Base-by-base conservation (phyloP, 1,140 invertebrate genomes). In the Eueides isabella region DNA sequence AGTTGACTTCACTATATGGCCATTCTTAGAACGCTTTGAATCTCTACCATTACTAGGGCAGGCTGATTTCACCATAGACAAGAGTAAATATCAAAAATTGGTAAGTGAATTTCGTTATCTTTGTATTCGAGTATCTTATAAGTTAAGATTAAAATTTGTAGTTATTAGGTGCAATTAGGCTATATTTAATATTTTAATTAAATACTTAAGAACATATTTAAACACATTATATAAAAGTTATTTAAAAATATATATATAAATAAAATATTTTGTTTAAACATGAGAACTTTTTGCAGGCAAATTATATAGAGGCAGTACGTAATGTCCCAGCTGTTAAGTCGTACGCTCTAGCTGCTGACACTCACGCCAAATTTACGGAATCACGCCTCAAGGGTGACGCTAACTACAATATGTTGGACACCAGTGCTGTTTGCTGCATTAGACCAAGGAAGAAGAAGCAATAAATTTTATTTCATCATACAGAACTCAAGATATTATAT, bases 1-100 rank as follows among this genome's bases (percentile, higher is more conserved):
- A 94, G 92, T 97, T 33, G 97, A 98, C 87, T 96, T 96, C 67
- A 97, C 97, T 94, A 95, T 98, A 67, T 98, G 97, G 97, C 97
- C 97, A 16, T 98, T 97, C 96, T 96, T 96, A 80, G 97, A 98
- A 85, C 94, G 97, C 71, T 93, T 96, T 38, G 94, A 95, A 80
- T 88, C 95, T 44, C 85, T 96, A 19, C 94, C 93, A 71, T 78
- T 96, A 11, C 78, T 96, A 62, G 93, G 94, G 23, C 95, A 95
- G 28, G 88, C 94, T 62, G 93, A 95, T 35, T 95, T 94, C 91
- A 83, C 93, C 29, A 86, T 94, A 75, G 93, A 91, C 29, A 84
- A 86, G 71, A 70, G 82, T 41, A 92, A 91, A 76, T 93, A 91
- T 83, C 79, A 74, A 61, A 35, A 66, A 65, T 67, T 93, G 84